A percentile compares a stretch with the other conserved stretches of the same genome.
Evolutionary conservation across 2,888 invertebrate genomes (phyloP).

Genomic region (Hydrotaea diabolus): DNA sequence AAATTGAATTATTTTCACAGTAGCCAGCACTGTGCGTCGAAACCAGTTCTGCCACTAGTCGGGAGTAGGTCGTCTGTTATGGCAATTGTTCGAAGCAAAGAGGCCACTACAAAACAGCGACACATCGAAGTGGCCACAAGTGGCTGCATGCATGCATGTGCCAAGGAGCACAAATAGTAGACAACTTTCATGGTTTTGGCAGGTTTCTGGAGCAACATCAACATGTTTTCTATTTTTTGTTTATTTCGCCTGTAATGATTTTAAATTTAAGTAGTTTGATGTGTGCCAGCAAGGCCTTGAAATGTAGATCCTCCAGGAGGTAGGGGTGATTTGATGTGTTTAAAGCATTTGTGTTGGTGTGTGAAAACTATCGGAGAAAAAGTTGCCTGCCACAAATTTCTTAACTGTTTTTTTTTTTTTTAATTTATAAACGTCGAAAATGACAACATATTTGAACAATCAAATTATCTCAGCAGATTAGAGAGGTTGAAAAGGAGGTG

Average conservation of each 20-base stretch:
- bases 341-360: too few species aligned
- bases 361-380: too few species aligned
- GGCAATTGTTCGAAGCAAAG: constrained; percentile 8
- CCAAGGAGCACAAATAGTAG: not conserved
- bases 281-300: too few species aligned
- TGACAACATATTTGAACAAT: too few species aligned
- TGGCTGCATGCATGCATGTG: not conserved
- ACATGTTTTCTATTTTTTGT: constrained; percentile 9
- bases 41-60: not conserved
- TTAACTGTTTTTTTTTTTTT: too few species aligned
- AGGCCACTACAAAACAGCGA: not conserved
- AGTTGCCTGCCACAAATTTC: too few species aligned
- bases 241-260: not conserved
- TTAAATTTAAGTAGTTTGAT: not conserved
- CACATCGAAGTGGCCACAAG: not conserved
- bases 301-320: too few species aligned
- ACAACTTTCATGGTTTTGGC: too few species aligned
- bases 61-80: not conserved
- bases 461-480: too few species aligned
- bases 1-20: constrained; percentile 63
- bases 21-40: not conserved
- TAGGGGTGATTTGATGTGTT: too few species aligned
- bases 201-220: not conserved
- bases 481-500: too few species aligned
- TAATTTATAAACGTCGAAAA: too few species aligned